Base-by-base conservation (phyloP, 2,888 invertebrate species). In the Caradrina clavipalpis region DNA sequence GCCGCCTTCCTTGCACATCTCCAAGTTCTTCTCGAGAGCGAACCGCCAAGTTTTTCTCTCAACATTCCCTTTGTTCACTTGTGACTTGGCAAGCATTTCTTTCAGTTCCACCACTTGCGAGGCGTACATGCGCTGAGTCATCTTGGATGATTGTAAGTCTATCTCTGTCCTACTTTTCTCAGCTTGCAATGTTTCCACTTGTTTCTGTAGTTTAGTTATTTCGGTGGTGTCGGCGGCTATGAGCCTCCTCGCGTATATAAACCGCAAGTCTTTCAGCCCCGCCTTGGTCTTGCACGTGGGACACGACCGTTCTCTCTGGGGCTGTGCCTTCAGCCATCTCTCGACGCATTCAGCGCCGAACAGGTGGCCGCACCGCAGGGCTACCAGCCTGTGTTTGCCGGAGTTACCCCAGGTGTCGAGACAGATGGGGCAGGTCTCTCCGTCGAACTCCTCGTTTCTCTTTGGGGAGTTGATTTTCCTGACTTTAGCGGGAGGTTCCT, bases 351-450 rank as follows among this genome's bases (percentile, higher is more conserved):
- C 96, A 0, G 97, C 93, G 0, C 99, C 99, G 92, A 99, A 99
- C 10, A 99, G 92, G 93, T 99, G 99, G 0, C 99, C 99, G 91
- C 99, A 99, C 87, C 97, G 97, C 11, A 99, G 93, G 0, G 98
- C 97, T n/a, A 98, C 98, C 3, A 99, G 93, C 63, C 99, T 96
- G 90, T 99, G 99, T 0, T 97, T 97, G 0, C 99, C 99, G 0
- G 97, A 97, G 89, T 97, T 98, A 5, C 98, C 98, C 98, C 99
- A 99, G 3, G 96, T 93, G 66, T 99, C 99, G 77, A 99, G 96
- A 88, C 99, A 99, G 78, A 99, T 99, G 0, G 98, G 97, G 85
- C 99, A 99, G 0, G 96, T 96, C 86, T 97, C 96, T 0, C 97
- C 98, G 59, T 98, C 97, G 55, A 97, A 97, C 2, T 97, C 97